phyloP scores from a whole-genome alignment of 2,113 vertebrate genomes.

The Microtus pennsylvanicus region DNA sequence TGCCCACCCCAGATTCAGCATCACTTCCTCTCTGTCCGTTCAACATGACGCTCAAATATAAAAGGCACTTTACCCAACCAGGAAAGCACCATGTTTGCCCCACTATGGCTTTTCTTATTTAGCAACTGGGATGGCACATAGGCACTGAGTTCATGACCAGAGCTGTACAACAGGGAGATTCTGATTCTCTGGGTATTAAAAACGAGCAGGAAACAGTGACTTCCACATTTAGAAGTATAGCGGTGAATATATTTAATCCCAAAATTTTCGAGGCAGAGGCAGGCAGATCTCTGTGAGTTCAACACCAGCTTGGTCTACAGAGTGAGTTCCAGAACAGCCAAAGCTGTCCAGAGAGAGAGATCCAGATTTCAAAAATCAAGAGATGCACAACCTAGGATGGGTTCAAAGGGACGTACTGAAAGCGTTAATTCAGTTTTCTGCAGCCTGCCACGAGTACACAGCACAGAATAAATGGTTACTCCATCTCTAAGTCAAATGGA shows the following conservation, averaged over 20 bases:
- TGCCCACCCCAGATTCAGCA: background rate
- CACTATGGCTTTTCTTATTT: constrained; percentile 17
- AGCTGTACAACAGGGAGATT: background rate
- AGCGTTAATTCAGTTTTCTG: constrained; percentile 23
- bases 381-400: background rate
- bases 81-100: background rate
- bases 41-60: background rate
- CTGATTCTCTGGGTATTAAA: background rate
- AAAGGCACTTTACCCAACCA: constrained; percentile 14
- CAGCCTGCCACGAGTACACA: background rate
- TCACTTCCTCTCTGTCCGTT: background rate
- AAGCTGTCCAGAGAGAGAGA: background rate
- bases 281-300: background rate
- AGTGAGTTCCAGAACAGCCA: background rate
- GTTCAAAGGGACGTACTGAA: background rate
- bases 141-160: background rate
- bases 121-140: background rate
- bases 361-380: background rate
- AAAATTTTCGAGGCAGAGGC: background rate
- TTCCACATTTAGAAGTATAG: background rate
- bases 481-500: constrained; percentile 32
- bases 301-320: background rate
- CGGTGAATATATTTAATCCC: background rate
- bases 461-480: background rate
- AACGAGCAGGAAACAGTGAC: background rate